A percentile compares a stretch with the other conserved stretches of the same genome.
Conservation (phyloP, 2,113 vertebrate species). For the Saccopteryx leptura region DNA sequence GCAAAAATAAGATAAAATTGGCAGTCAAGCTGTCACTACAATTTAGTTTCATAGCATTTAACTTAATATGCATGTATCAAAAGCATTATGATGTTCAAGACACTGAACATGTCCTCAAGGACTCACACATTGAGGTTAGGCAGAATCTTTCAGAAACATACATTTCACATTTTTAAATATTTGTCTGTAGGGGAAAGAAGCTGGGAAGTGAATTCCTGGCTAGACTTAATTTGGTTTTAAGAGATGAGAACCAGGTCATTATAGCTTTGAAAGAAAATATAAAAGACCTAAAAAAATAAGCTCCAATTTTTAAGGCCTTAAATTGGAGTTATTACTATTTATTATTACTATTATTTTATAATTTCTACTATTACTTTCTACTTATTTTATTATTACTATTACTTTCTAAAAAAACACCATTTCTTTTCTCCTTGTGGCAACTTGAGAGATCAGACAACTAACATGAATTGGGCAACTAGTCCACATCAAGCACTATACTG, state of each 20-base stretch:
- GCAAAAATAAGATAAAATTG: background rate
- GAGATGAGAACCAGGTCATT: background rate
- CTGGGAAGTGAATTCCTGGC: background rate
- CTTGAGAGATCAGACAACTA: background rate
- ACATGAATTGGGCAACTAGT: background rate
- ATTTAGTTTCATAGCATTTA: slow-evolving; percentile 5
- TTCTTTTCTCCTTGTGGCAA: background rate
- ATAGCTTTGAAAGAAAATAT: background rate
- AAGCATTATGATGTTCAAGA: background rate
- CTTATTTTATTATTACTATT: background rate
- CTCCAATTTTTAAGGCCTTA: background rate
- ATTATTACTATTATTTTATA: background rate
- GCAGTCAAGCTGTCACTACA: background rate
- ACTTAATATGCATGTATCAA: background rate
- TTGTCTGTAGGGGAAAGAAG: background rate
- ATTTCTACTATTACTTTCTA: background rate
- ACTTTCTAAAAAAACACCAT: background rate
- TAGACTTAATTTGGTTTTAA: slow-evolving; percentile 22
- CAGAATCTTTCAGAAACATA: background rate
- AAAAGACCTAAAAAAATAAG: background rate
- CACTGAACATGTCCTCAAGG: background rate
- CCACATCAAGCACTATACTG: background rate
- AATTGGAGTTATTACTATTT: background rate
- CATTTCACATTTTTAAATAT: background rate
- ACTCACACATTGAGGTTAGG: background rate